These are phyloP conservation scores for Lucinisca nassula DNA, from an alignment of 2,888 invertebrate genomes.

Conservation along the genomic window DNA sequence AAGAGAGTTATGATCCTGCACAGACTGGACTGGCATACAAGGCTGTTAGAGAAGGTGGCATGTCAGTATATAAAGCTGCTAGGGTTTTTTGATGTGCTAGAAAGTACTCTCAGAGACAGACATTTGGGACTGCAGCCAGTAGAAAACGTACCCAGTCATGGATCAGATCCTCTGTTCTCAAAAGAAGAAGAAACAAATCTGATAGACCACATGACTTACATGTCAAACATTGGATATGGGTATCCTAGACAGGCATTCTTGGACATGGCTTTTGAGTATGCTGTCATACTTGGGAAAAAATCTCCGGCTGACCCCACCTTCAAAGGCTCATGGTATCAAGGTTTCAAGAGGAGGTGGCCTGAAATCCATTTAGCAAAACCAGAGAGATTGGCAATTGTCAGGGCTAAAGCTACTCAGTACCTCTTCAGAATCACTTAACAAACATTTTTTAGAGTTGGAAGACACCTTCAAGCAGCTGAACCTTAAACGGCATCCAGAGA, in stretches of 20 bases:
- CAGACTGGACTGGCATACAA: conserved; percentile 31
- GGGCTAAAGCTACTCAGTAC: conserved; percentile 46
- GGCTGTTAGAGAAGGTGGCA: conserved; percentile 31
- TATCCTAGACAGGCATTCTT: conserved; percentile 41
- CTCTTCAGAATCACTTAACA: conserved; percentile 18
- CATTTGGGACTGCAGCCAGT: conserved; percentile 49
- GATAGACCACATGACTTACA: conserved; percentile 30
- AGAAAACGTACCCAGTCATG: background rate
- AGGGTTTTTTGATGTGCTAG: conserved; percentile 47
- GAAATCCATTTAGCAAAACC: conserved; percentile 26
- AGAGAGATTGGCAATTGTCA: conserved; percentile 36
- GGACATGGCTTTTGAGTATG: conserved; percentile 43
- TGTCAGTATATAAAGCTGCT: conserved; percentile 51
- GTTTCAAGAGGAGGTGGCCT: conserved; percentile 39
- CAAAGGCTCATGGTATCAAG: conserved; percentile 31
- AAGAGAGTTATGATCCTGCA: conserved; percentile 46
- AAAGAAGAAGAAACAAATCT: conserved; percentile 22
- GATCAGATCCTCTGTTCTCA: background rate
- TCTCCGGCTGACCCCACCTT: background rate
- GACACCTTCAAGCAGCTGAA: background rate
- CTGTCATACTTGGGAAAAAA: conserved; percentile 31
- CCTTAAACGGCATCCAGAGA: conserved; percentile 38
- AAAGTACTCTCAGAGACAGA: conserved; percentile 58
- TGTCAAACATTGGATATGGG: conserved; percentile 42
- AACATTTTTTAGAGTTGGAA: conserved; percentile 28